phyloP scores from a whole-genome alignment of 2,113 vertebrate species.

The Prunella himalayana region DNA sequence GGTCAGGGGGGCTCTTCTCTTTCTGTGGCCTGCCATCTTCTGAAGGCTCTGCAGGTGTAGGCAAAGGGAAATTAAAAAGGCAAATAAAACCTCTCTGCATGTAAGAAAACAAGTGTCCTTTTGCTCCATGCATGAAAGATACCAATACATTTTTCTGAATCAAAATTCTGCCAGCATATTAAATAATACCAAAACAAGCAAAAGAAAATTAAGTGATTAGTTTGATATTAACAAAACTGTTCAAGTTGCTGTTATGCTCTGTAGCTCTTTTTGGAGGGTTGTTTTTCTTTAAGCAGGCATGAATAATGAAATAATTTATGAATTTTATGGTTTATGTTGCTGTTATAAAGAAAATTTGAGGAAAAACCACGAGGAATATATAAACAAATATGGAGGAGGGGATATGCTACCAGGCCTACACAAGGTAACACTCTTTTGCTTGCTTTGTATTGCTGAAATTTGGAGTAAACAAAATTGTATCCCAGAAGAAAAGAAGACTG shows the following conservation, averaged over 20 bases:
- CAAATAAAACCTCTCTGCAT: background rate
- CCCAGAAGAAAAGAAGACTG: background rate
- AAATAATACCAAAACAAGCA: constrained; percentile 27
- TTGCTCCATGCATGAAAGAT: background rate
- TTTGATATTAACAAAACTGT: background rate
- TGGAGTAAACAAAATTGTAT: background rate
- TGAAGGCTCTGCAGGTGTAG: constrained; percentile 54
- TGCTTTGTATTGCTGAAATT: background rate
- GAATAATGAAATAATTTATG: background rate
- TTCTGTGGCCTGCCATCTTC: constrained; percentile 77
- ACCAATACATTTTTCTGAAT: background rate
- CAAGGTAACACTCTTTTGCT: background rate
- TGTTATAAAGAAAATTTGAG: background rate
- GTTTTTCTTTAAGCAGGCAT: background rate
- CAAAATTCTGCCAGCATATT: background rate
- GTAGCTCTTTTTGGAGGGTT: background rate
- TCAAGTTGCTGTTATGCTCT: background rate
- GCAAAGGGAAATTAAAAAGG: background rate
- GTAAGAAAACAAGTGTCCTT: background rate
- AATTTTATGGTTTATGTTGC: background rate
- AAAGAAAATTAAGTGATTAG: background rate
- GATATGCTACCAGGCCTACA: background rate
- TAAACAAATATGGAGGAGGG: background rate
- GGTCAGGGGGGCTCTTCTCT: constrained; percentile 69
- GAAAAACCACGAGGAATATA: background rate